These are phyloP conservation scores for Margarornis squamiger DNA, from an alignment of 2,797 vertebrate genomes.

Conservation along the genomic window DNA sequence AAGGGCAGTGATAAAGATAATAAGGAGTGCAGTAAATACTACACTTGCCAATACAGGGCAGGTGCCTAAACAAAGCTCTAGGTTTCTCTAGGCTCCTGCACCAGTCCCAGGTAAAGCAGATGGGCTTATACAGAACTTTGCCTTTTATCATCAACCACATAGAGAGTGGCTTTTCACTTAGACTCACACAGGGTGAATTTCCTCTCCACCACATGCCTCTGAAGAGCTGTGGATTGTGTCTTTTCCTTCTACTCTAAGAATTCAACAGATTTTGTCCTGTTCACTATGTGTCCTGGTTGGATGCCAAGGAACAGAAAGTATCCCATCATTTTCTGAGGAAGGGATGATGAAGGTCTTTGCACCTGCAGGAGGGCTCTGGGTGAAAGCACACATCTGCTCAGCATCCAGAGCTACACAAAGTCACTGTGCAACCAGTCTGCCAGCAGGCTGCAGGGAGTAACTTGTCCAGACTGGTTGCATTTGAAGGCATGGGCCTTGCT, in stretches of 20 bases:
- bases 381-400: background rate
- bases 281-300: background rate
- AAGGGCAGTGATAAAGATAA: background rate
- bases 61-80: background rate
- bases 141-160: rapidly evolving
- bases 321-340: background rate
- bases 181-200: background rate
- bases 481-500: background rate
- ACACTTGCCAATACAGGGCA: background rate
- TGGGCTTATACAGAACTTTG: background rate
- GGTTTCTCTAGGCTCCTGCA: background rate
- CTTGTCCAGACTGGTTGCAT: background rate
- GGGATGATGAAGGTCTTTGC: background rate
- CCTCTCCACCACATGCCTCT: rapidly evolving
- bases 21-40: background rate
- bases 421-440: background rate
- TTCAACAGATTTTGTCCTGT: background rate
- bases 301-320: background rate
- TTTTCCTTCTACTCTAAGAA: background rate
- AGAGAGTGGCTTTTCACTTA: background rate
- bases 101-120: background rate
- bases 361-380: background rate
- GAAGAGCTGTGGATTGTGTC: rapidly evolving
- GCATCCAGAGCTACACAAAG: background rate
- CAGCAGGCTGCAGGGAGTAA: background rate